A percentile compares a stretch with the other conserved stretches of the same genome.
These are phyloP conservation scores for Mormyrus proboscirostris DNA, from an alignment of 2,797 vertebrate species.

Conservation along the genomic window DNA sequence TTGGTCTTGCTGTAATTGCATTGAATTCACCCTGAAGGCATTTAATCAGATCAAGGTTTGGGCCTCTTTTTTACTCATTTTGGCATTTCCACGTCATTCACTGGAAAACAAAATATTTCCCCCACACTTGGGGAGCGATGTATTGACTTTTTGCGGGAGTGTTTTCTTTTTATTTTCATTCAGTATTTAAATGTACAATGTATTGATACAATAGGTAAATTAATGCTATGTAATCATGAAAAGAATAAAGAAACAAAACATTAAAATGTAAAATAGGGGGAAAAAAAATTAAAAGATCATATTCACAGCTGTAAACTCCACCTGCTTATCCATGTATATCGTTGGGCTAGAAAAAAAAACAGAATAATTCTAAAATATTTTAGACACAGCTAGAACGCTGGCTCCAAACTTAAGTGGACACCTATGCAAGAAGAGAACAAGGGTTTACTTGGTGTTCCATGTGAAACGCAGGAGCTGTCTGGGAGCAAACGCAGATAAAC, in stretches of 20 bases:
- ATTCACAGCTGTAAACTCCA: slow-evolving; percentile 68
- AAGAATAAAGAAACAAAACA: slow-evolving; percentile 57
- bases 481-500: neutral
- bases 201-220: slow-evolving; percentile 29
- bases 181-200: neutral
- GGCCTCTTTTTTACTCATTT: neutral
- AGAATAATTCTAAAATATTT: slow-evolving; percentile 16
- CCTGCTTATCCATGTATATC: slow-evolving; percentile 48
- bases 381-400: slow-evolving; percentile 14
- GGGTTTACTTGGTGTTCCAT: neutral
- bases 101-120: neutral
- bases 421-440: neutral
- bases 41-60: neutral
- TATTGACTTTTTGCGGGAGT: neutral
- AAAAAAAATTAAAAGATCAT: slow-evolving; percentile 52
- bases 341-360: slow-evolving; percentile 45
- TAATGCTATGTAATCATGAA: slow-evolving; percentile 40
- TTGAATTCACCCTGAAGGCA: neutral
- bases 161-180: neutral
- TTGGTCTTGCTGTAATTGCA: neutral
- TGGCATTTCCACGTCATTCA: neutral
- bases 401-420: neutral
- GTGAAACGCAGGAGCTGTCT: neutral
- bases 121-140: neutral
- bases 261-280: slow-evolving; percentile 44